Percentiles rank a stretch among this genome's conserved stretches.
phyloP scores from a whole-genome alignment of 2,888 invertebrate species.

The Agrotis puta region DNA sequence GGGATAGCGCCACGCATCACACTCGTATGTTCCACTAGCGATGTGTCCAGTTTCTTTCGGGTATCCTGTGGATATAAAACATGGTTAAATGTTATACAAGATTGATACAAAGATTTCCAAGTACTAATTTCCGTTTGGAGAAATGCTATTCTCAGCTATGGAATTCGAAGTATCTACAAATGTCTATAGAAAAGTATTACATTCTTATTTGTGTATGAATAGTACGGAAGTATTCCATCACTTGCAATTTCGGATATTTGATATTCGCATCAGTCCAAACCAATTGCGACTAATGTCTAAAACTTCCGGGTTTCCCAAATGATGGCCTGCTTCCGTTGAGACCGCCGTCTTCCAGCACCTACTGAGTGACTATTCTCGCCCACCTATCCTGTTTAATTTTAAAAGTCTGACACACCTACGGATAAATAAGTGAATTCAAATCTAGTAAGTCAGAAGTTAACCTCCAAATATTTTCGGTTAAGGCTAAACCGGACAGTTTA shows the following conservation, averaged over 20 bases:
- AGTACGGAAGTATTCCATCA: background rate
- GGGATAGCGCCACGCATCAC: constrained; percentile 98
- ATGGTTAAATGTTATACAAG: background rate
- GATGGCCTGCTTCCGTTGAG: no score
- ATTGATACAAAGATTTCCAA: background rate
- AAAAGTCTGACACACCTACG: no score
- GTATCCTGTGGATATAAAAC: constrained; percentile 91
- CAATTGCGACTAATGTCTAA: no score
- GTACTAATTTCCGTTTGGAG: constrained; percentile 19
- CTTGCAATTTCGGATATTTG: background rate
- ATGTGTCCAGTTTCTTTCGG: constrained; percentile 94
- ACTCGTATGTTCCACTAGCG: constrained; percentile 95
- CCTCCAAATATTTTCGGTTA: constrained; percentile 18
- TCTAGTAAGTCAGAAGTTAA: background rate
- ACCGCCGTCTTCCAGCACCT: no score
- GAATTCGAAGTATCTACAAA: background rate
- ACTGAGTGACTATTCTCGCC: no score
- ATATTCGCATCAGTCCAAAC: background rate
- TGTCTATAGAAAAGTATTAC: background rate
- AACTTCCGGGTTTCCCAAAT: no score
- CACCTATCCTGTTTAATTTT: no score
- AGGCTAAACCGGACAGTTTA: constrained; percentile 7
- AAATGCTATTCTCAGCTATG: background rate
- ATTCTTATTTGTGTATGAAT: background rate
- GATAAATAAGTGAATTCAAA: background rate